These are phyloP conservation scores for Platycercus adscitus DNA, from an alignment of 2,113 vertebrate genomes.

Conservation along the genomic window DNA sequence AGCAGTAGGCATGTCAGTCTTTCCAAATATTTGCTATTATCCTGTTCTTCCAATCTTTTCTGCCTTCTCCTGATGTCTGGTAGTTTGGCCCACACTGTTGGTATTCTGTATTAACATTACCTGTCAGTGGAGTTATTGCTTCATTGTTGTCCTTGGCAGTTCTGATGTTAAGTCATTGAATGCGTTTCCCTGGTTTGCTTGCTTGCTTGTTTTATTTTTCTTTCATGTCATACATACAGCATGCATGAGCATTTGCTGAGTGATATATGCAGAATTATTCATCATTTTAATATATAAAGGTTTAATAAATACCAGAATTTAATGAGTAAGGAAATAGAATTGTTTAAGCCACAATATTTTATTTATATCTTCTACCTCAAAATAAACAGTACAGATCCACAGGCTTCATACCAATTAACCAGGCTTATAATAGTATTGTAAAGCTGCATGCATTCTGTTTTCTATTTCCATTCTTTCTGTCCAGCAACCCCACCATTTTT, in stretches of 20 bases:
- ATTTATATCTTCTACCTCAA: slow-evolving; percentile 1
- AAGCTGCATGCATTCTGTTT: neutral
- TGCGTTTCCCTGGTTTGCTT: neutral
- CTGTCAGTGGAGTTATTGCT: neutral
- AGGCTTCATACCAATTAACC: neutral
- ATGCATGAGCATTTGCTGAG: slow-evolving; percentile 7
- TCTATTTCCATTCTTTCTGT: neutral
- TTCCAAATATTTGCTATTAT: neutral
- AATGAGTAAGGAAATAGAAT: slow-evolving; percentile 20
- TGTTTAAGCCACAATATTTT: neutral
- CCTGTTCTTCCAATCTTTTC: neutral
- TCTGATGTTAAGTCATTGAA: neutral
- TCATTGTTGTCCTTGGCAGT: neutral
- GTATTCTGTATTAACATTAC: neutral
- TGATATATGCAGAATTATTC: neutral
- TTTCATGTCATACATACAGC: neutral
- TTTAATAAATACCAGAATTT: neutral
- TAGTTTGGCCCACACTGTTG: neutral
- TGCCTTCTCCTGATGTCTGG: neutral
- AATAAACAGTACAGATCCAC: neutral
- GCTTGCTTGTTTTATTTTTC: neutral
- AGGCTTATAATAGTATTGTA: neutral
- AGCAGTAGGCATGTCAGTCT: neutral
- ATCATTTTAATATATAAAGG: slow-evolving; percentile 14
- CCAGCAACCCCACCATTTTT: neutral